Base-by-base conservation (phyloP, 2,797 vertebrate genomes). In the Halcyon leucocephala region DNA sequence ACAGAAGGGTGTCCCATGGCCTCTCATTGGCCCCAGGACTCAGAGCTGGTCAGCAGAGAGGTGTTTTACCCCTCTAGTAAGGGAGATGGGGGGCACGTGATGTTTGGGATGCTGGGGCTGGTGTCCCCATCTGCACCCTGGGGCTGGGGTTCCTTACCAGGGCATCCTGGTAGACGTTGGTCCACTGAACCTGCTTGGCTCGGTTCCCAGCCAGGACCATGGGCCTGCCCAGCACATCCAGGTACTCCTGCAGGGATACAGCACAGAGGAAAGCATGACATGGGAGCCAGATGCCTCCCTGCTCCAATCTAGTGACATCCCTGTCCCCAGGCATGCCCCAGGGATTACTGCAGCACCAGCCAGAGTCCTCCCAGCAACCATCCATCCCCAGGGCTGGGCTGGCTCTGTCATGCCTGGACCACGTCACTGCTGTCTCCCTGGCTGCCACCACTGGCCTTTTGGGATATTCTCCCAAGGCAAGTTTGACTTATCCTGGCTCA, bases 101-200 rank as follows among this genome's bases (percentile, higher is more conserved):
- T 44, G 12, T 62, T 61, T 4, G 8, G 60, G 18, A 54, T 29
- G 5, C 31, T 1, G 6, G 48, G 10, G 10, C 58, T 3, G 4
- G 29, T 6, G 25, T 14, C 35, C 35, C 60, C 54, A 33, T 6
- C 28, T 15, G 21, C 52, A 54, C 15, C 54, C 19, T 13, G 3
- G 21, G 61, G 35, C 41, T 18, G 8, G 28, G 31, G 8, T 1
- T 83, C 46, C 97, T 99, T 95, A 99, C 99, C 99, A 99, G 98
- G 17, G 99, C 99, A 66, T 99, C 99, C 97, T 99, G 99, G 96
- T 99, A 99, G 82, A 99, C 99, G 2, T 99, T 99, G 39, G 99
- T 99, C 99, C 99, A 99, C 91, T 99, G 99, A 95, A 99, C 99
- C 96, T 99, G 99, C 96, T 99, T 99, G 93, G 99, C 99, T 92